Evolutionary conservation across 2,797 vertebrate genomes (phyloP), one percentile per base, ranked within the genome.

Genomic region (Rhynchonycteris naso): DNA sequence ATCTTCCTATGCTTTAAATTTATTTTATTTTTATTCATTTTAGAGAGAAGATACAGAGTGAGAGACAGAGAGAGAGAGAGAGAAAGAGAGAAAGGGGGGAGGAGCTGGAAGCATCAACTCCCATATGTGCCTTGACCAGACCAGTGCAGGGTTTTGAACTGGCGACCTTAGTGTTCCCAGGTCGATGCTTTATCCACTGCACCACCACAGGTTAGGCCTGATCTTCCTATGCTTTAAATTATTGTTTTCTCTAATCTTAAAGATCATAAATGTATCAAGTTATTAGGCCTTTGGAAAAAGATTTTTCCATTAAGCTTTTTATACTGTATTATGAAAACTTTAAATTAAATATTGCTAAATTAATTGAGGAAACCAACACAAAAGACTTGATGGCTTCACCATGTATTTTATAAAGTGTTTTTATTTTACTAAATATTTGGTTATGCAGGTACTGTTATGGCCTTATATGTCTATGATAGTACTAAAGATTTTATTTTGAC

Each of bases 291-390:
- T 88, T 76, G 38, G 33, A 54, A 50, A 81, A 71, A 54, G 5
- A 33, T 5, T 47, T 83, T 83, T 66, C 13, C 8, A 89, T 47
- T 82, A 83, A 59, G 30, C 1, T 68, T 71, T 65, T 33, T 35
- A 7, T 43, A 38, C 92, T 61, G 61, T 24, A 88, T 43, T 43
- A 89, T 33, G 14, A 43, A 86, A 87, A 87, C 19, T 71, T 78
- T 85, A 96, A 91, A 90, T 78, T 76, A 85, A 80, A 92, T 26
- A 68, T 72, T 76, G 15, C 30, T 88, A 38, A 92, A 61, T 61
- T 76, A 63, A 71, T 24, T 56, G 24, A 95, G 33, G 22, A 90
- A 71, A 43, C 52, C 84, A 88, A 93, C 38, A 82, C 6, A 26
- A 6, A 85, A 7, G n/a, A 94, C 50, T 84, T 63, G 7, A 93